Percentiles rank a stretch among this genome's conserved stretches.
Conservation (phyloP, 53 echinoderm and acorn worm species). For the Stichopus horrens region DNA sequence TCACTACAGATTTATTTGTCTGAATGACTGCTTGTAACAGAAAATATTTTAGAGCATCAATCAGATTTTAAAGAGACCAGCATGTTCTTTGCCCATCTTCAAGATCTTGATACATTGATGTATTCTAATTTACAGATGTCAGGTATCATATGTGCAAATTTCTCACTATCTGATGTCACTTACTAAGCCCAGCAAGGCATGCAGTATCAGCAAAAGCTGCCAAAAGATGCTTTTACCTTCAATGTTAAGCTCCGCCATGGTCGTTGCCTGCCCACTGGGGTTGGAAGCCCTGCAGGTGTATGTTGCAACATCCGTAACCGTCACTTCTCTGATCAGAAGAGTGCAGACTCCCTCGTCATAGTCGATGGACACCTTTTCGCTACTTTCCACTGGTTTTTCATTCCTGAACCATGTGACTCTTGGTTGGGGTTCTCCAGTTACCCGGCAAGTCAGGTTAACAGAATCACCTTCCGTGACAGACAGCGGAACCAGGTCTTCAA, state of each 20-base stretch:
- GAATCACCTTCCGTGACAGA: slow-evolving; percentile 76
- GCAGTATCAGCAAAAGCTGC: slow-evolving; percentile 54
- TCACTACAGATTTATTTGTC: too few species aligned
- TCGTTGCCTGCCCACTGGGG: slow-evolving; percentile 75
- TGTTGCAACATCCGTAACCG: slow-evolving; percentile 64
- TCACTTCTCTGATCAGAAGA: slow-evolving; percentile 69
- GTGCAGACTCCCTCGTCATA: slow-evolving; percentile 84
- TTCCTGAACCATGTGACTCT: slow-evolving; percentile 92
- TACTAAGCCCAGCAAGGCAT: slow-evolving; percentile 50
- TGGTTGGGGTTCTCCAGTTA: slow-evolving; percentile 80
- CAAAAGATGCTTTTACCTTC: slow-evolving; percentile 83
- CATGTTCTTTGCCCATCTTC: too few species aligned
- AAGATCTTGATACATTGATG: too few species aligned
- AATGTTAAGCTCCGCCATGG: slow-evolving; percentile 75
- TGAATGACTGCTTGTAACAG: too few species aligned
- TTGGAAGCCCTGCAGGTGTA: slow-evolving; percentile 88
- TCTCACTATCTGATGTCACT: too few species aligned
- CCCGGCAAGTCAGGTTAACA: slow-evolving; percentile 83
- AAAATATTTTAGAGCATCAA: too few species aligned
- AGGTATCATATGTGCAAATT: too few species aligned
- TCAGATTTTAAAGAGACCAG: too few species aligned
- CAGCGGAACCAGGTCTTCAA: slow-evolving; percentile 64
- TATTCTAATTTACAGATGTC: too few species aligned
- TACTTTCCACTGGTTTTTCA: slow-evolving; percentile 69
- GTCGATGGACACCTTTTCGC: slow-evolving; percentile 71